A percentile compares a stretch with the other conserved stretches of the same genome.
phyloP scores from a whole-genome alignment of 2,888 invertebrate species.

The Xylocampa areola region DNA sequence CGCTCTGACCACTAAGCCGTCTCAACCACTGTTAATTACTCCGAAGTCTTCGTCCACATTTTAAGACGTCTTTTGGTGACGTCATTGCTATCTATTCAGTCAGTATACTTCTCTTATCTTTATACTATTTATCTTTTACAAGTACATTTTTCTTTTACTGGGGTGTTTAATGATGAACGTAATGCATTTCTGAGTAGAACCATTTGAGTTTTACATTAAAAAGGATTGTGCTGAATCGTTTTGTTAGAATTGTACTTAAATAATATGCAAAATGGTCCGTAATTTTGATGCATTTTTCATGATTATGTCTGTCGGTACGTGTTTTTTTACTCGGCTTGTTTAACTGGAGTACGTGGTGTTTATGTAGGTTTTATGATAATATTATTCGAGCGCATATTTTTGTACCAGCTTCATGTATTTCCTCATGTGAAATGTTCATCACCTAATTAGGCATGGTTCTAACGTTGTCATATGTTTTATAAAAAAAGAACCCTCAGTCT shows the following conservation, averaged over 20 bases:
- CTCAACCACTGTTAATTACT: too few species aligned
- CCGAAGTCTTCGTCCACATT: too few species aligned
- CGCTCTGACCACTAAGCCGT: too few species aligned
- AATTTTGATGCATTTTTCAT: slow-evolving; percentile 3
- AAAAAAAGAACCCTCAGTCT: too few species aligned
- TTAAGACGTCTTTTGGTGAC: too few species aligned
- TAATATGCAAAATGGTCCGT: slow-evolving; percentile 12
- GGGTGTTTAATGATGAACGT: slow-evolving; percentile 27
- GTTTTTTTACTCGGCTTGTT: not conserved
- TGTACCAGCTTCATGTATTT: too few species aligned
- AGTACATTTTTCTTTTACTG: slow-evolving; percentile 14
- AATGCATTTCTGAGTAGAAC: slow-evolving; percentile 34
- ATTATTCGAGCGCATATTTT: too few species aligned
- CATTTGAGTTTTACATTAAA: slow-evolving; percentile 19
- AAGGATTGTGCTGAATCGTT: slow-evolving; percentile 14
- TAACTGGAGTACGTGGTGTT: not conserved
- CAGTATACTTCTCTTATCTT: too few species aligned
- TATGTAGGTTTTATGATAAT: not conserved
- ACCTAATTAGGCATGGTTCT: too few species aligned
- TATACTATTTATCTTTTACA: slow-evolving; percentile 12
- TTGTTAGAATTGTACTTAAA: slow-evolving; percentile 17
- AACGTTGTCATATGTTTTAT: too few species aligned
- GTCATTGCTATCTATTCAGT: too few species aligned
- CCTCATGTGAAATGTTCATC: too few species aligned
- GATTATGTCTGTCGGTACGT: slow-evolving; percentile 1